Conservation (phyloP, 2,797 vertebrate species). For the Chaetodon trifasciatus region DNA sequence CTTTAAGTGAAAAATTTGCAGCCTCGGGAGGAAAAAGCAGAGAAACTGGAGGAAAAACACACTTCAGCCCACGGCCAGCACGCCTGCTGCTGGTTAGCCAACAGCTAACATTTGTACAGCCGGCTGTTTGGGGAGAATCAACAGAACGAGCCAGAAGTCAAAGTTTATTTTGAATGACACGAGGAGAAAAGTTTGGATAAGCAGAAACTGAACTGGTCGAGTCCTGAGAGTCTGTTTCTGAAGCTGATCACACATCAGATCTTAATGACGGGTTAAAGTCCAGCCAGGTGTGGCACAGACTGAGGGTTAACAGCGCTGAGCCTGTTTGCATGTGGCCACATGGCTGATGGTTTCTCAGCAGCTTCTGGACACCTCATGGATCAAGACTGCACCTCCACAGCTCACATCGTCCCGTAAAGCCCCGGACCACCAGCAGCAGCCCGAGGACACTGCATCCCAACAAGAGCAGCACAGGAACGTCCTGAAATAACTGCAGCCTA, state of each 20-base stretch:
- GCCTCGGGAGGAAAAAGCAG: too few species aligned
- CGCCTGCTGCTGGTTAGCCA: too few species aligned
- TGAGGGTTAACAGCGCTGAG: slow-evolving; percentile 2
- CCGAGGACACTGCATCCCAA: slow-evolving; percentile 42
- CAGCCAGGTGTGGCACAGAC: slow-evolving; percentile 10
- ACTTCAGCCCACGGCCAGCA: too few species aligned
- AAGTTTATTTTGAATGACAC: too few species aligned
- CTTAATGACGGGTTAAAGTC: not conserved
- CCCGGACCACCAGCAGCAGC: slow-evolving; percentile 9
- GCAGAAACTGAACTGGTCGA: not conserved
- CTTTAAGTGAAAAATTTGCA: too few species aligned
- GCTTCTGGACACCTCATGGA: slow-evolving; percentile 45
- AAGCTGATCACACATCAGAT: not conserved
- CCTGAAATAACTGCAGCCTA: not conserved
- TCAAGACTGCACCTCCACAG: slow-evolving; percentile 38
- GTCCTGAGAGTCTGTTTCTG: not conserved
- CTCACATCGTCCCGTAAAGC: slow-evolving; percentile 27
- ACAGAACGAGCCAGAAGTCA: too few species aligned
- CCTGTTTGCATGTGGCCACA: slow-evolving; percentile 1
- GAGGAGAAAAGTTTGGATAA: not conserved
- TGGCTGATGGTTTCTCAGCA: slow-evolving; percentile 32
- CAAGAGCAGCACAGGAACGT: slow-evolving; percentile 5
- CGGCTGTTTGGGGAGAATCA: too few species aligned
- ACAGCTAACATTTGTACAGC: too few species aligned
- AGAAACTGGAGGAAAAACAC: not conserved